A percentile compares a stretch with the other conserved stretches of the same genome.
These are phyloP conservation scores for Drosophila maculinotata DNA, from an alignment of 2,888 invertebrate genomes.

Conservation along the genomic window DNA sequence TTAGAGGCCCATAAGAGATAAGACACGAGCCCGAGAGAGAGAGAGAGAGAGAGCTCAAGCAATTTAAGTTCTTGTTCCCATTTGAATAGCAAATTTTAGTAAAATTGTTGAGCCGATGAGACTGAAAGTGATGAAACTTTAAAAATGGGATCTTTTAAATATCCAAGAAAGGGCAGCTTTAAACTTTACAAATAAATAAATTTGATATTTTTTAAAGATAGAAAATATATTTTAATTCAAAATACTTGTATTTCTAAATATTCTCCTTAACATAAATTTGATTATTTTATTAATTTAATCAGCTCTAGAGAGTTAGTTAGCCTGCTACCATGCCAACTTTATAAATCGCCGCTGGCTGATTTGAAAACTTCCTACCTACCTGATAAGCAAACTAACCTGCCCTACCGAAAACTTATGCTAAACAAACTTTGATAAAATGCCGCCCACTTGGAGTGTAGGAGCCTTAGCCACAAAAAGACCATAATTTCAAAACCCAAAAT, in stretches of 20 bases:
- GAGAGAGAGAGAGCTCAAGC: constrained; percentile 18
- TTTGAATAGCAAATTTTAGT: constrained; percentile 24
- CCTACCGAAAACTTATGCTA: constrained; percentile 7
- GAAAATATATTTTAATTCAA: too few species aligned
- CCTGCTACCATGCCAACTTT: too few species aligned
- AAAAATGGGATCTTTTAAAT: neutral
- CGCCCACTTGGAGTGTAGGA: constrained; percentile 19
- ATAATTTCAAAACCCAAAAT: constrained; percentile 20
- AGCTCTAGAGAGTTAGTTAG: too few species aligned
- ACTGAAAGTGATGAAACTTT: neutral
- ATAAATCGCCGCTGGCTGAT: neutral
- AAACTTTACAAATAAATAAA: too few species aligned
- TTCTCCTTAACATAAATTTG: too few species aligned
- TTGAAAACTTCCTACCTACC: neutral
- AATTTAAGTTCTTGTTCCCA: constrained; percentile 32
- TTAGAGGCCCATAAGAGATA: constrained; percentile 43
- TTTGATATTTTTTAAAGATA: too few species aligned
- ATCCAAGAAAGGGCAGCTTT: too few species aligned
- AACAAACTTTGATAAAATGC: constrained; percentile 33
- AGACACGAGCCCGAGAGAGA: constrained; percentile 49
- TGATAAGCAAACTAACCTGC: neutral
- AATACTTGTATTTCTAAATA: too few species aligned
- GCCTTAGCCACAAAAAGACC: neutral
- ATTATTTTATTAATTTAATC: too few species aligned
- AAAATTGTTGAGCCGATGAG: neutral